Conservation (phyloP, 2,888 invertebrate genomes). For the Mythimna pallens region DNA sequence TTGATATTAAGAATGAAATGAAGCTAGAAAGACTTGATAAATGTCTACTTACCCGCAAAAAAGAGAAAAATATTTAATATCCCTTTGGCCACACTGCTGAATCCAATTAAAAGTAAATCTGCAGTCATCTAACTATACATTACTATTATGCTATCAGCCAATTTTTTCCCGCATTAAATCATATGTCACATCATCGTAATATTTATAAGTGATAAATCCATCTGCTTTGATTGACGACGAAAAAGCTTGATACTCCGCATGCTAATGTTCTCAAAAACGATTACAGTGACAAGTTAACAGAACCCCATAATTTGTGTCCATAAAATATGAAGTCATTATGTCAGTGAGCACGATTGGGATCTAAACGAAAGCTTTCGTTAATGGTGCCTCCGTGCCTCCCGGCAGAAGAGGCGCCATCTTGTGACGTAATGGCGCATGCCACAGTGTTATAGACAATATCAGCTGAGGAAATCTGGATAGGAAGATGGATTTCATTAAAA, state of each 20-base stretch:
- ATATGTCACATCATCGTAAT: background rate
- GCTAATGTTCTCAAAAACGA: slow-evolving; percentile 4
- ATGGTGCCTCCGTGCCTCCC: slow-evolving; percentile 75
- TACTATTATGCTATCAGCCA: too few relatives aligned
- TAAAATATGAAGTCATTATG: slow-evolving; percentile 51
- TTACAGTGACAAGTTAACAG: slow-evolving; percentile 23
- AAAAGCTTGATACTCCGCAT: background rate
- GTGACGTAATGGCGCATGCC: slow-evolving; percentile 66
- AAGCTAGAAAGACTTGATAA: background rate
- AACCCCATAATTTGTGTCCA: slow-evolving; percentile 43
- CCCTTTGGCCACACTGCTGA: background rate
- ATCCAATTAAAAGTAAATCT: background rate
- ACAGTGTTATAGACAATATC: slow-evolving; percentile 53
- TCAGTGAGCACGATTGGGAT: slow-evolving; percentile 64
- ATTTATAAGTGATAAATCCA: background rate
- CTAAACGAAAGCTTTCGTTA: slow-evolving; percentile 70
- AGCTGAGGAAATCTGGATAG: slow-evolving; percentile 39
- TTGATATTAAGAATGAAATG: background rate
- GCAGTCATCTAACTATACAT: too few relatives aligned
- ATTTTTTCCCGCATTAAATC: too few relatives aligned
- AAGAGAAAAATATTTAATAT: background rate
- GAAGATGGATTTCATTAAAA: background rate
- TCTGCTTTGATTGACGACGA: background rate
- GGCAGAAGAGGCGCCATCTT: slow-evolving; percentile 65
- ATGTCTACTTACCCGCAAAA: background rate